Evolutionary conservation across 2,888 invertebrate genomes (phyloP).

Genomic region (Scrobipalpa atriplicella): DNA sequence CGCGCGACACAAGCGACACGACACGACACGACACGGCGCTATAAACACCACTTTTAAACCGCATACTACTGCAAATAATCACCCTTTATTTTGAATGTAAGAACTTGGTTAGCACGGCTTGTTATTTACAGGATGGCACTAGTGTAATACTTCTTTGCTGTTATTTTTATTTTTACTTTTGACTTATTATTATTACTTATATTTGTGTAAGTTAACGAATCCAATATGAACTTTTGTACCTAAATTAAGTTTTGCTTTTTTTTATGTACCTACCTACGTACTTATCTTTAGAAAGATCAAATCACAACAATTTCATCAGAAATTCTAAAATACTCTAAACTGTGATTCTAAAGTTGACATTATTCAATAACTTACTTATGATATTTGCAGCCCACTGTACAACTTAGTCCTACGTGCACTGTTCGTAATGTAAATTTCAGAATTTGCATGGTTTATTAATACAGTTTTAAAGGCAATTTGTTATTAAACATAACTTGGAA

Average conservation of each 20-base stretch:
- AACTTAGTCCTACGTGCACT: constrained; percentile 38
- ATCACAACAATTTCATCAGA: too few species aligned
- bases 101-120: not conserved
- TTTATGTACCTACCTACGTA: too few species aligned
- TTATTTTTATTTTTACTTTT: too few species aligned
- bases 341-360: too few species aligned
- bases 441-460: constrained; percentile 75
- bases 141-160: too few species aligned
- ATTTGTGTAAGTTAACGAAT: too few species aligned
- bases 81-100: not conserved
- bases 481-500: constrained; percentile 56
- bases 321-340: too few species aligned
- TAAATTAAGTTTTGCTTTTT: too few species aligned
- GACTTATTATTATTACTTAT: too few species aligned
- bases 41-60: constrained; percentile 42
- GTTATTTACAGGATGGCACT: not conserved
- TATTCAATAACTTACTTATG: too few species aligned
- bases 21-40: constrained; percentile 37
- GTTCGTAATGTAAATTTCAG: constrained; percentile 73
- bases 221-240: too few species aligned
- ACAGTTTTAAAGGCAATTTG: constrained; percentile 72
- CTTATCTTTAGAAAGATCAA: too few species aligned
- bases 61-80: constrained; percentile 2
- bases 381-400: not conserved
- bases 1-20: constrained; percentile 47